These are phyloP conservation scores for Melanophora roralis DNA, from an alignment of 2,888 invertebrate species.

Conservation along the genomic window DNA sequence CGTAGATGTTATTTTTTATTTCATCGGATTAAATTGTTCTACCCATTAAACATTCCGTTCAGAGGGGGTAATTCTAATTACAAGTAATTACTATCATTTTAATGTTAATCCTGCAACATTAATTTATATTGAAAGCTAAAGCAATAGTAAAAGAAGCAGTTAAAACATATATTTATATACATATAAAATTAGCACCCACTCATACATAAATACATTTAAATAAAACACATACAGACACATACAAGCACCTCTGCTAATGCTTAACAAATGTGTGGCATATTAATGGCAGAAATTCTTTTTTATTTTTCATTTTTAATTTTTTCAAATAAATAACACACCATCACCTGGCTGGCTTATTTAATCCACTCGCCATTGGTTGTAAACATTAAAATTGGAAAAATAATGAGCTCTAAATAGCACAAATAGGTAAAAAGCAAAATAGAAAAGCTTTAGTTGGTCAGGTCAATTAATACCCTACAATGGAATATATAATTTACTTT, in stretches of 20 bases:
- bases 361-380: slow-evolving; percentile 49
- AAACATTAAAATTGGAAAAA: slow-evolving; percentile 53
- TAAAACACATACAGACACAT: neutral
- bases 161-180: slow-evolving; percentile 1
- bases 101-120: slow-evolving; percentile 60
- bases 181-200: neutral
- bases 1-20: neutral
- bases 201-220: neutral
- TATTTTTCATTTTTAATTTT: slow-evolving; percentile 11
- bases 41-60: slow-evolving; percentile 29
- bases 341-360: slow-evolving; percentile 58
- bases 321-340: slow-evolving; percentile 58
- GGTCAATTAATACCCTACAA: too few relatives aligned
- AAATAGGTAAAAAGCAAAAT: too few relatives aligned
- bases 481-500: too few relatives aligned
- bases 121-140: slow-evolving; percentile 61
- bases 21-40: slow-evolving; percentile 30
- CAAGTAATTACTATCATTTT: slow-evolving; percentile 58
- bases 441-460: too few relatives aligned
- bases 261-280: slow-evolving; percentile 45
- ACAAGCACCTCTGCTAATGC: neutral
- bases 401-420: slow-evolving; percentile 47
- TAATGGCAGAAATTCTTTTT: slow-evolving; percentile 15
- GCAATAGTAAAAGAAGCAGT: slow-evolving; percentile 38
- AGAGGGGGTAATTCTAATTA: slow-evolving; percentile 46